Evolutionary conservation across 1,140 invertebrate species (phyloP).

Genomic region (Conopomorpha cramerella): DNA sequence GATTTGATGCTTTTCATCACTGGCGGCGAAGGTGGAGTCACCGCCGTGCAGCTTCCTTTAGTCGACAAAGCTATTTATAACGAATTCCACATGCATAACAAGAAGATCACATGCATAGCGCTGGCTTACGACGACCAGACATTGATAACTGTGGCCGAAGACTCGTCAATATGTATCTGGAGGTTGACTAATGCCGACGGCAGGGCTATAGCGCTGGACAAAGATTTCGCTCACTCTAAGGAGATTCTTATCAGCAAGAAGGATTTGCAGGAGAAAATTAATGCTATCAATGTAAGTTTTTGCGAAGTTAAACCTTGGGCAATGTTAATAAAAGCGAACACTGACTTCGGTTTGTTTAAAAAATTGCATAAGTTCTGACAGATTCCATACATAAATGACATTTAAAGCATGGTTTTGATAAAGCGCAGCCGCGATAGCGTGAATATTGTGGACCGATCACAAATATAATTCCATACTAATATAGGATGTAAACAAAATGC

Average conservation of each 20-base stretch:
- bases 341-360: too few relatives aligned
- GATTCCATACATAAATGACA: too few relatives aligned
- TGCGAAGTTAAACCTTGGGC: too few relatives aligned
- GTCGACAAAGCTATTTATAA: conserved; percentile 71
- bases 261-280: conserved; percentile 69
- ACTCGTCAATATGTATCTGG: conserved; percentile 86
- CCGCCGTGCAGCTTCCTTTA: conserved; percentile 79
- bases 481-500: too few relatives aligned
- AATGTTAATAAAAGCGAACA: too few relatives aligned
- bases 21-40: conserved; percentile 73
- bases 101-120: conserved; percentile 63
- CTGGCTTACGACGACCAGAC: conserved; percentile 80
- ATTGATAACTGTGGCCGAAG: conserved; percentile 73
- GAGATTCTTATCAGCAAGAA: conserved; percentile 74
- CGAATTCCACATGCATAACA: conserved; percentile 74
- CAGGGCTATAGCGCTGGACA: conserved; percentile 69
- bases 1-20: conserved; percentile 78
- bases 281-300: conserved; percentile 53
- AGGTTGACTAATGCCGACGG: conserved; percentile 77
- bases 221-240: conserved; percentile 74
- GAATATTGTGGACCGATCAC: too few relatives aligned
- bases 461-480: too few relatives aligned
- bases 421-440: too few relatives aligned
- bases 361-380: too few relatives aligned
- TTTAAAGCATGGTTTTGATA: too few relatives aligned